Percentiles rank a stretch among this genome's conserved stretches.
Conservation (phyloP, 2,888 invertebrate species). For the Theretra japonica region DNA sequence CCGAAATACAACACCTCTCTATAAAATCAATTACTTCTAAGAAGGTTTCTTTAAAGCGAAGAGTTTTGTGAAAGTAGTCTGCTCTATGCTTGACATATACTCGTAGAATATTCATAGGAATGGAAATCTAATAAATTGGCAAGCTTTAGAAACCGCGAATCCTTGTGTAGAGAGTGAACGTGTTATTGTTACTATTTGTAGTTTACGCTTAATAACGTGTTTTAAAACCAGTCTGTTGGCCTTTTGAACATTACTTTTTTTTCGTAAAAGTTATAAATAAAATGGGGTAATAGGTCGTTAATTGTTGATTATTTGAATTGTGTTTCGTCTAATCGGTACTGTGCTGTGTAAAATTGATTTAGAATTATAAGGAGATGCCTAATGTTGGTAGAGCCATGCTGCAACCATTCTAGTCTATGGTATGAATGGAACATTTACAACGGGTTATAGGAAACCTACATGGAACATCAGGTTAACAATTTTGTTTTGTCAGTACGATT, state of each 20-base stretch:
- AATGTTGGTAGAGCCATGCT: too few species aligned
- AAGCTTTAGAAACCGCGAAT: conserved; percentile 12
- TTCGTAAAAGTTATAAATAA: neutral
- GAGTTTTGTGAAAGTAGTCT: conserved; percentile 1
- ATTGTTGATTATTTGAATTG: too few species aligned
- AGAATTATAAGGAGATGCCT: too few species aligned
- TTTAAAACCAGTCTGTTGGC: neutral
- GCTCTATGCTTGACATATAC: conserved; percentile 7
- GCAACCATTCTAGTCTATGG: too few species aligned
- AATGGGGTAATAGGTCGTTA: neutral
- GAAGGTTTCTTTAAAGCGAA: neutral
- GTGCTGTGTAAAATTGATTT: too few species aligned
- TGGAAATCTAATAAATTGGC: conserved; percentile 21
- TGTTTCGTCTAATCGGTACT: too few species aligned
- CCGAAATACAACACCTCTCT: too few species aligned
- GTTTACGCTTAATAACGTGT: neutral
- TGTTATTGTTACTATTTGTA: conserved; percentile 16
- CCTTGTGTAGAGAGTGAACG: conserved; percentile 12
- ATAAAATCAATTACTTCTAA: too few species aligned
- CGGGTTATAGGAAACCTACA: too few species aligned
- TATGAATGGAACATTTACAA: too few species aligned
- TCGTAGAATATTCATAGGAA: conserved; percentile 26
- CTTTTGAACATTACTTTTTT: neutral
- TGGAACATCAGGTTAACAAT: too few species aligned
- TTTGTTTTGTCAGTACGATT: too few species aligned